A percentile compares a stretch with the other conserved stretches of the same genome.
These are phyloP conservation scores for Gnatocerus cornutus DNA, from an alignment of 2,888 invertebrate species.

Conservation along the genomic window DNA sequence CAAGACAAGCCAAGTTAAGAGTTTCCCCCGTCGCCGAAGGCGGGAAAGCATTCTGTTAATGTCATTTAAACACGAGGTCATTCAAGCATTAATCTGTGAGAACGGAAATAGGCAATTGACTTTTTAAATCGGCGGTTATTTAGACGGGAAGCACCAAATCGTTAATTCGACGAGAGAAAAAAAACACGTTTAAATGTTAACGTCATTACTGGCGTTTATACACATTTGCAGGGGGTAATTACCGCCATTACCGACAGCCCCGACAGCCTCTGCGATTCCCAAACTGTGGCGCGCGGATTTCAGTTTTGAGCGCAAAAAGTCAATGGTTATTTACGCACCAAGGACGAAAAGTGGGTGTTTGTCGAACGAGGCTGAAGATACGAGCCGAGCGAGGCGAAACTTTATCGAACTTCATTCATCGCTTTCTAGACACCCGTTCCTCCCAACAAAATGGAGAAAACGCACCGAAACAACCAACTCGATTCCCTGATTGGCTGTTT, in stretches of 20 bases:
- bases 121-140: slow-evolving; percentile 64
- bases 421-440: too few relatives aligned
- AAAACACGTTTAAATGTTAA: slow-evolving; percentile 34
- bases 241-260: slow-evolving; percentile 35
- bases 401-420: too few relatives aligned
- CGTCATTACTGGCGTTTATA: slow-evolving; percentile 28
- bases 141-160: slow-evolving; percentile 57
- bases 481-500: too few relatives aligned
- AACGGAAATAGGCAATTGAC: slow-evolving; percentile 67
- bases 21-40: slow-evolving; percentile 56
- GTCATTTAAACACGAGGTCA: slow-evolving; percentile 65
- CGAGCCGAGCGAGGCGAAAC: too few relatives aligned
- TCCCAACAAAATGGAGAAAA: too few relatives aligned
- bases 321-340: too few relatives aligned
- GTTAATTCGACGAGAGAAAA: slow-evolving; percentile 54
- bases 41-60: slow-evolving; percentile 64
- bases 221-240: slow-evolving; percentile 31
- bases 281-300: too few relatives aligned
- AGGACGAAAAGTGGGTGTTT: too few relatives aligned
- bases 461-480: too few relatives aligned
- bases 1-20: slow-evolving; percentile 48
- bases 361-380: too few relatives aligned
- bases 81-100: slow-evolving; percentile 62
- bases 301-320: too few relatives aligned
- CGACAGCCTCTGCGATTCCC: slow-evolving; percentile 25